Base-by-base conservation (phyloP, 2,888 invertebrate species). In the Atherix ibis region DNA sequence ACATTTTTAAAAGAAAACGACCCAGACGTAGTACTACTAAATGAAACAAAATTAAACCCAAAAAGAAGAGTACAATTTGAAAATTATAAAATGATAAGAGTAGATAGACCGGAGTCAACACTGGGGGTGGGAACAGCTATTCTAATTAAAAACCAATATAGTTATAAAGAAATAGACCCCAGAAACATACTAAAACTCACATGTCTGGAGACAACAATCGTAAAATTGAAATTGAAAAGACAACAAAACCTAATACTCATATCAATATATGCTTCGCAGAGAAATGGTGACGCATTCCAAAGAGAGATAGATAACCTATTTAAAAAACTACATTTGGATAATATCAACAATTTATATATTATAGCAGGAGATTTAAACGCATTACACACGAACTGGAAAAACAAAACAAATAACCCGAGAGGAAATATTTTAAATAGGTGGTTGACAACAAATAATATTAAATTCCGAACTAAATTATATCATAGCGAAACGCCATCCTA, bases 281-380 rank as follows among this genome's bases (percentile, higher is more conserved):
- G 22, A n/a, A 29, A 27, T 1, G 5, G 9, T 6, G 6, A 4
- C 12, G 14, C 17, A 5, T 38, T 38, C 16, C 5, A 25, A 3
- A 8, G 25, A 6, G 34, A 34, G 12, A 5, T 38, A 5, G 12
- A 15, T 8, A 16, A 9, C 12, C 15, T 38, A 22, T 38, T 38
- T 13, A 6, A 22, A 12, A 18, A 24, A 8, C 26, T 38, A 15
- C n/a, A 38, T 26, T 14, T 38, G n/a, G 10, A 34, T 5, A 25
- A 26, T 5, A n/a, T 14, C 6, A 15, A 25, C 12, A 35, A 32
- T 19, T 32, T 18, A 17, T 34, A 34, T 25, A 12, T 38, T 9
- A 5, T 38, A 14, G 38, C 29, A 9, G 38, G 35, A 5, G 32
- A 38, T 25, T 27, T 35, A 15, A 38, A 35, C 27, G 35, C 38